A percentile compares a stretch with the other conserved stretches of the same genome.
These are phyloP conservation scores for Sycon ciliatum DNA, from an alignment of 37 sponge, comb jelly and placozoan species.

Conservation along the genomic window DNA sequence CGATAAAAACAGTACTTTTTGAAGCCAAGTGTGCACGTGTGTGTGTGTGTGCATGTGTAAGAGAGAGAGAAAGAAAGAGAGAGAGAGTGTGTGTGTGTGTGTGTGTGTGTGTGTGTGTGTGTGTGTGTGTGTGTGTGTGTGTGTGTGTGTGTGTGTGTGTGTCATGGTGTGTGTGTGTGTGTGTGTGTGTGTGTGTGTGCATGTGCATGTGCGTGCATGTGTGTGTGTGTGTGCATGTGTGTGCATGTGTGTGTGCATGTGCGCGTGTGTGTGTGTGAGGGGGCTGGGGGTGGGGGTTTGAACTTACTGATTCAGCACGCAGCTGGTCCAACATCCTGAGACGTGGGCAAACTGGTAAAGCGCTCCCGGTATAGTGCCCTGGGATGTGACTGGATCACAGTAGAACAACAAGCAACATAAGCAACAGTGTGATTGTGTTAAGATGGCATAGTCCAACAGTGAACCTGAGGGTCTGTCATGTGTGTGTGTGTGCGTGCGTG, in stretches of 20 bases:
- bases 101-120: constrained; percentile 1
- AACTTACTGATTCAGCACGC: too few species aligned
- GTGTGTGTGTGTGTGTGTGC: constrained; percentile 1
- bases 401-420: too few species aligned
- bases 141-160: constrained; percentile 1
- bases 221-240: neutral
- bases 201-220: neutral
- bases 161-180: neutral
- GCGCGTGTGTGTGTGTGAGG: neutral
- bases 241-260: neutral
- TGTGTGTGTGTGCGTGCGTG: too few species aligned
- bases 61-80: neutral
- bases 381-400: too few species aligned
- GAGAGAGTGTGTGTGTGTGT: neutral
- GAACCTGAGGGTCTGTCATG: too few species aligned
- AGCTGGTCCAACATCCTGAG: too few species aligned
- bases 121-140: neutral
- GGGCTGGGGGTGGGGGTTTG: neutral
- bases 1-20: too few species aligned
- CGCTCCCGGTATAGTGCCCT: too few species aligned
- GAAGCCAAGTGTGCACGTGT: neutral
- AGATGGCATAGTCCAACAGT: too few species aligned
- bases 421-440: too few species aligned
- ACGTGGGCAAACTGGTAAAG: too few species aligned
- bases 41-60: neutral